Base-by-base conservation (phyloP, 2,797 vertebrate genomes). In the Hypotaenidia philippensis region DNA sequence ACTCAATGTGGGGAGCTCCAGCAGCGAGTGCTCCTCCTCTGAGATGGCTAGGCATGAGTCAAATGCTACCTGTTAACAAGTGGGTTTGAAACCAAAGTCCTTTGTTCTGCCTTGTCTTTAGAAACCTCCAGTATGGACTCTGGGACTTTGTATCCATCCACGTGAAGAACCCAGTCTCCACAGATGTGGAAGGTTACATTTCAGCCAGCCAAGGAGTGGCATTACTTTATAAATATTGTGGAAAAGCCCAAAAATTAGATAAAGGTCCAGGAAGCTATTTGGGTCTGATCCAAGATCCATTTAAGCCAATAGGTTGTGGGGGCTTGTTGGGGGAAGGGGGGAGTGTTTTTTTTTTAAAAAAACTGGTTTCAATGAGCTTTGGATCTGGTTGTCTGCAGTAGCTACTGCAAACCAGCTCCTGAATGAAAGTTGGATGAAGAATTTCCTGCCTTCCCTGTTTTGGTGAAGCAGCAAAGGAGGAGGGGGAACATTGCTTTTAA, bases 371-470 rank as follows among this genome's bases (percentile, higher is more conserved):
- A 75, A 31, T 41, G 57, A 44, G 55, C 32, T 76, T 91, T 87
- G 56, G 60, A 74, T 61, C 36, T 87, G 57, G 31, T 22, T 3
- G 1, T 71, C 78, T 66, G 22, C 45, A 82, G 17, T 23, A 40
- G 50, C 89, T 81, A 65, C 83, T 65, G 9, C 27, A 44, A 57
- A 91, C 11, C 83, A 64, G 14, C 70, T 69, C 2, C 8, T 93
- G 97, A 96, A 95, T 87, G 86, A 80, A 95, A 87, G 68, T 34
- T 85, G 85, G 87, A 72, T 83, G 79, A 83, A 95, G 91, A 91
- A 94, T 93, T 96, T 90, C 96, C 93, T 96, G 55, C 95, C 87
- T 88, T 36, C 50, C 87, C 68, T 5, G 1, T 83, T 96, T 96
- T 88, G 92, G 79, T 91, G 94, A 91, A 88, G 75, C 81, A 84